Conservation (phyloP, 2,797 vertebrate species). For the Netta rufina region DNA sequence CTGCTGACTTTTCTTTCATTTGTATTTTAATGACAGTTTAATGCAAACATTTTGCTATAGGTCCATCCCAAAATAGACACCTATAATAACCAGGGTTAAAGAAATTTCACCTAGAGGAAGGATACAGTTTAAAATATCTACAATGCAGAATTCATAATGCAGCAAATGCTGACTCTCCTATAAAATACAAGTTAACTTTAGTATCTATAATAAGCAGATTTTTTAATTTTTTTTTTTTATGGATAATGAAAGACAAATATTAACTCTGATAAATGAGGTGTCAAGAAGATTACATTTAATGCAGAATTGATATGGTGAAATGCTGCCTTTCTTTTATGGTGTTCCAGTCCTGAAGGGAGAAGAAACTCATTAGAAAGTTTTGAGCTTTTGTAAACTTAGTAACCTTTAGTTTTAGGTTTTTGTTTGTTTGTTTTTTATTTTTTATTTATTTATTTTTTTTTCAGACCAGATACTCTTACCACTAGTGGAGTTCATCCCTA, state of each 20-base stretch:
- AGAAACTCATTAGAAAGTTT: background rate
- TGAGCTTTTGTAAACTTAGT: background rate
- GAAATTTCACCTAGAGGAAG: background rate
- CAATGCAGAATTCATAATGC: background rate
- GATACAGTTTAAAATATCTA: background rate
- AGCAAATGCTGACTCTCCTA: background rate
- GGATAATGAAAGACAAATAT: background rate
- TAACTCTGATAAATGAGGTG: slow-evolving; percentile 1
- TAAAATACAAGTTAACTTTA: background rate
- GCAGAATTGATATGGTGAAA: background rate
- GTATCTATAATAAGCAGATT: background rate
- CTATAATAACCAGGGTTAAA: background rate
- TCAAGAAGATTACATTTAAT: background rate
- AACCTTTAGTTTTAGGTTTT: background rate
- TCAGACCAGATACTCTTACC: background rate
- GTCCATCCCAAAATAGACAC: background rate
- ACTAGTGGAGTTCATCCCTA: background rate
- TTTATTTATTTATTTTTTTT: background rate
- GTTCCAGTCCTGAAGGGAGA: background rate
- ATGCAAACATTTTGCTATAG: background rate
- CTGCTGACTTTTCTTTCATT: background rate
- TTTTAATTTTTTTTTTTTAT: background rate
- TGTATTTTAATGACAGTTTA: background rate
- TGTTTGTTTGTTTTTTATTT: too few relatives aligned
- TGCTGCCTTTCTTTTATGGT: background rate